Conservation (phyloP, 2,797 vertebrate species). For the Helostoma temminkii region DNA sequence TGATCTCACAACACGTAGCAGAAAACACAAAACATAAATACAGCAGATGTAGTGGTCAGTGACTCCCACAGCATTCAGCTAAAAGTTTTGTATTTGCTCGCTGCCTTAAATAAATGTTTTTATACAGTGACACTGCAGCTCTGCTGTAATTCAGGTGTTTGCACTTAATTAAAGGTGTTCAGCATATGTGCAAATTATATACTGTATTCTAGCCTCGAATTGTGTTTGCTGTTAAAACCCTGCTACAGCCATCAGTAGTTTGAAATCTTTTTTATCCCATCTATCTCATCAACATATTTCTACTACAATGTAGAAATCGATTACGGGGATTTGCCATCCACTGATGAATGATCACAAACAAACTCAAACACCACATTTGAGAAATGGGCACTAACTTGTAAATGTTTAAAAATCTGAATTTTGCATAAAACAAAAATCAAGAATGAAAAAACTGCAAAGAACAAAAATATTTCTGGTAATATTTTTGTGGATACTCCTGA, state of each 20-base stretch:
- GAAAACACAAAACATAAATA: constrained; percentile 49
- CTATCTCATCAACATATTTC: constrained; percentile 31
- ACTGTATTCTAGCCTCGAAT: not conserved
- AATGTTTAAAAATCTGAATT: constrained; percentile 3
- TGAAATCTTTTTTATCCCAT: not conserved
- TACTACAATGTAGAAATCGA: constrained; percentile 27
- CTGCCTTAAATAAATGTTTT: constrained; percentile 6
- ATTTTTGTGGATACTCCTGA: constrained; percentile 21
- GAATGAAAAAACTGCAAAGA: no score
- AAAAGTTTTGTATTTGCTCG: not conserved
- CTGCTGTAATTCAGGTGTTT: constrained; percentile 8
- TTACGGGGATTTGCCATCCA: constrained; percentile 32
- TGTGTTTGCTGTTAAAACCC: constrained; percentile 1
- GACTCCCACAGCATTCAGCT: not conserved
- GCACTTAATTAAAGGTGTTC: constrained; percentile 1
- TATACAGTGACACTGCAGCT: not conserved
- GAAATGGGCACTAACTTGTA: constrained; percentile 33
- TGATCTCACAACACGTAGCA: constrained; percentile 31
- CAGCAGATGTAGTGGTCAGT: constrained; percentile 19
- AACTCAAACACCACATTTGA: constrained; percentile 26
- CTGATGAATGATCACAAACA: constrained; percentile 37
- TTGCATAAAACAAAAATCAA: no score
- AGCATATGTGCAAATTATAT: not conserved
- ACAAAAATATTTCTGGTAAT: no score
- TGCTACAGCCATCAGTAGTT: not conserved